Base-by-base conservation (phyloP, 2,888 invertebrate genomes). In the Pogonocherus hispidulus region DNA sequence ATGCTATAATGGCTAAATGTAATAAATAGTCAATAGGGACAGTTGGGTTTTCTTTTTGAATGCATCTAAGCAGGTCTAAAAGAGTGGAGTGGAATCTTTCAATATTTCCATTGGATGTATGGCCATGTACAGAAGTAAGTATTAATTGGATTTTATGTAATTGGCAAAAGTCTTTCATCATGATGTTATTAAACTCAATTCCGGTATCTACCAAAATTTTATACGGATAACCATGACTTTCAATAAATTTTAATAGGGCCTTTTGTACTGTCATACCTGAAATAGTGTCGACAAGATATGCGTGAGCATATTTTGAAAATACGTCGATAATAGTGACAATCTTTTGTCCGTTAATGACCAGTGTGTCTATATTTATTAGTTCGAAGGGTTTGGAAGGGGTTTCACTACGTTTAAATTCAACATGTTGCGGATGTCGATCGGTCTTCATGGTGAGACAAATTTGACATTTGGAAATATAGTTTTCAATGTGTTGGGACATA, bases 321-420 rank as follows among this genome's bases (percentile, higher is more conserved):
- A n/a, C 18, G 32, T 70, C 72, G n/a, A 72, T 54, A 47, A 70
- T 67, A 16, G 66, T 67, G 49, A 72, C 22, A 20, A 66, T 44
- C 3, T 37, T 59, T 59, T 67, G 14, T 11, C 55, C 55, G 5
- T 67, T 35, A 37, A 70, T 23, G 11, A 20, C 55, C 27, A 69
- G 47, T 23, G 54, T 66, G 35, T 72, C 67, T 11, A 69, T 60
- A 41, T 69, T 41, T 32, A 71, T 44, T 23, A 46, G 37, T 63
- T 69, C 55, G 46, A 71, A 66, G 27, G 63, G 66, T 63, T 63
- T 57, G 22, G 32, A 27, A 18, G 67, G 46, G 22, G 66, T 67
- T 35, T 51, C 52, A 2, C 67, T 70, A 23, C 37, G n/a, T 23
- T 27, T 35, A 52, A 67, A 63, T 49, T 20, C 16, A 9, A 27